Base-by-base conservation (phyloP, 2,888 invertebrate species). In the Parnassius apollo region DNA sequence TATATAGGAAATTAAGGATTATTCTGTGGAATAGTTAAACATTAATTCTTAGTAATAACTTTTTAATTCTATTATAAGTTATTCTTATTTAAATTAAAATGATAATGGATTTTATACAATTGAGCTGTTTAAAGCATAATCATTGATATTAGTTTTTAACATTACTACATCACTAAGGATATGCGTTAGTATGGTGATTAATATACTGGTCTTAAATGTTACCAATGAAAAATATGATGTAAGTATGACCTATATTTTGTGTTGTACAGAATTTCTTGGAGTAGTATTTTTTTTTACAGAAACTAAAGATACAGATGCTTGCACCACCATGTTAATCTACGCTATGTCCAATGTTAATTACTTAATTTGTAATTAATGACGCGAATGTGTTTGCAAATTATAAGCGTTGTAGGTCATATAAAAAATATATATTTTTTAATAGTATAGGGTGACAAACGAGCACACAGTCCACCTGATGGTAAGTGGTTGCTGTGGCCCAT, bases 81-180 rank as follows among this genome's bases (percentile, higher is more conserved):
- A 75, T 69, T 68, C 62, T 51, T 61, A 67, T 74, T 65, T 62
- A 69, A 67, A 69, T 69, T 68, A 69, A 63, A 65, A 68, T 69
- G 70, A 65, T 73, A 44, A 42, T 67, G 71, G 51, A 57, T 66
- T 66, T 67, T 55, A 57, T 62, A 57, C 57, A 57, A 61, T 61
- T 57, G 46, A 56, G 22, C 59, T n/a, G 11, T 59, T 59, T 65
- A 57, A 62, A 63, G 62, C 82, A 82, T 77, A 75, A 81, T 85
- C 81, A 82, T 83, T 67, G 71, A 68, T 76, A 79, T 69, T 85
- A 85, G 78, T 81, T 84, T 35, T 78, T 81, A 80, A 75, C 75
- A 52, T 69, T 69, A 66, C 68, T 73, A 80, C 83, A 83, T 59
- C 61, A 61, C 56, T 46, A 50, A 51, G 42, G 50, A 49, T 42